These are phyloP conservation scores for Dasysyrphus albostriatus DNA, from an alignment of 2,888 invertebrate genomes.

Conservation along the genomic window DNA sequence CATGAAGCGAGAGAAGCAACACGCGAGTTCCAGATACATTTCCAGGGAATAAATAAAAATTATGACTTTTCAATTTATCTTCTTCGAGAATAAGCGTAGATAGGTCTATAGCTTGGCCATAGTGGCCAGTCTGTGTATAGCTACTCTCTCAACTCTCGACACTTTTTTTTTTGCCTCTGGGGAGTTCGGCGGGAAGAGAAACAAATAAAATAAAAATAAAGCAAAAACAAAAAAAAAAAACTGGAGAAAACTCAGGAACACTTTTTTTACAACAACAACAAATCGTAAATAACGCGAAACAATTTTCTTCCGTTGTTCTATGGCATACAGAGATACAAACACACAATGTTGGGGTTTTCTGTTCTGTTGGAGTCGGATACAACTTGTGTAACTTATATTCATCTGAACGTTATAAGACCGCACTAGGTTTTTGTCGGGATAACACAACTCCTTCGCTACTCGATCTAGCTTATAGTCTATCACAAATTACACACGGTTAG, in stretches of 20 bases:
- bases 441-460: slow-evolving; percentile 18
- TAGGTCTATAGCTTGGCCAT: background rate
- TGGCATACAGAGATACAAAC: slow-evolving; percentile 17
- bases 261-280: slow-evolving; percentile 54
- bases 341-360: slow-evolving; percentile 1
- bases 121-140: background rate
- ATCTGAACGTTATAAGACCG: slow-evolving; percentile 27
- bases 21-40: slow-evolving; percentile 37
- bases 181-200: background rate
- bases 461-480: slow-evolving; percentile 59
- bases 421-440: slow-evolving; percentile 48
- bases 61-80: slow-evolving; percentile 75
- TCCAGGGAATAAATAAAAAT: slow-evolving; percentile 63
- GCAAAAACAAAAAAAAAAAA: background rate
- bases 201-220: background rate
- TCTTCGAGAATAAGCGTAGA: background rate
- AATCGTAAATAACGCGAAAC: slow-evolving; percentile 73
- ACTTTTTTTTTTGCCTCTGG: slow-evolving; percentile 42
- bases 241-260: background rate
- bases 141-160: slow-evolving; percentile 32
- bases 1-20: slow-evolving; percentile 16
- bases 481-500: slow-evolving; percentile 74
- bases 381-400: slow-evolving; percentile 19
- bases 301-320: slow-evolving; percentile 72
- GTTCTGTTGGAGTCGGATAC: slow-evolving; percentile 17